Evolutionary conservation across 1,140 invertebrate species (phyloP).

Genomic region (Manduca sexta): DNA sequence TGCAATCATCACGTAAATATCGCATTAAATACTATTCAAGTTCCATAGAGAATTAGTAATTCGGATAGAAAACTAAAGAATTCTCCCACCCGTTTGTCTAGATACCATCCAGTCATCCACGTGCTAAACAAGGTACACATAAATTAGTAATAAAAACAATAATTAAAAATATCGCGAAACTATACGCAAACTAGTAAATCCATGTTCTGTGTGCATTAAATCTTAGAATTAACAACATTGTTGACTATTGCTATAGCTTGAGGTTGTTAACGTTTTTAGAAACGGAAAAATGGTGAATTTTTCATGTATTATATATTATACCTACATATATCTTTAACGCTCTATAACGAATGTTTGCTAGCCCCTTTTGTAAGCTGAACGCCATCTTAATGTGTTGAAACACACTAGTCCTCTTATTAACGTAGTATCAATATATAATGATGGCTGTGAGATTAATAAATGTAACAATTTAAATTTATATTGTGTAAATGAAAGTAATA

Average conservation of each 20-base stretch:
- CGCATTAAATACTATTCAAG: too few species aligned
- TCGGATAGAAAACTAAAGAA: neutral
- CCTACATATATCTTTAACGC: conserved; percentile 46
- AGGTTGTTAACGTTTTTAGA: conserved; percentile 72
- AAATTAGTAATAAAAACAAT: neutral
- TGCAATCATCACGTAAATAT: too few species aligned
- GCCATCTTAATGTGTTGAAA: conserved; percentile 66
- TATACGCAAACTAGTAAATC: conserved; percentile 11
- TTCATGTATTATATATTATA: conserved; percentile 67
- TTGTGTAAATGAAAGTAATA: conserved; percentile 61
- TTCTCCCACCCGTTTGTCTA: conserved; percentile 1
- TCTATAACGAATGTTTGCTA: conserved; percentile 68
- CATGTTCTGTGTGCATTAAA: conserved; percentile 65
- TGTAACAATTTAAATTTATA: conserved; percentile 71
- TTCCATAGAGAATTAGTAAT: too few species aligned
- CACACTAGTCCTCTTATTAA: conserved; percentile 71
- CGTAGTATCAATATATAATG: conserved; percentile 72
- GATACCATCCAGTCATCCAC: neutral
- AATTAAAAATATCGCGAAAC: conserved; percentile 2
- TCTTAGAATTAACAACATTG: conserved; percentile 69
- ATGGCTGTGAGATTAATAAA: conserved; percentile 72
- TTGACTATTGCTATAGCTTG: conserved; percentile 74
- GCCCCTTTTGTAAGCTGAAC: conserved; percentile 66
- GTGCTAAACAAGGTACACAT: neutral
- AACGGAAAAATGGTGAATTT: conserved; percentile 63